These are phyloP conservation scores for Eubasilissa regina DNA, from an alignment of 1,140 invertebrate species.

Conservation along the genomic window DNA sequence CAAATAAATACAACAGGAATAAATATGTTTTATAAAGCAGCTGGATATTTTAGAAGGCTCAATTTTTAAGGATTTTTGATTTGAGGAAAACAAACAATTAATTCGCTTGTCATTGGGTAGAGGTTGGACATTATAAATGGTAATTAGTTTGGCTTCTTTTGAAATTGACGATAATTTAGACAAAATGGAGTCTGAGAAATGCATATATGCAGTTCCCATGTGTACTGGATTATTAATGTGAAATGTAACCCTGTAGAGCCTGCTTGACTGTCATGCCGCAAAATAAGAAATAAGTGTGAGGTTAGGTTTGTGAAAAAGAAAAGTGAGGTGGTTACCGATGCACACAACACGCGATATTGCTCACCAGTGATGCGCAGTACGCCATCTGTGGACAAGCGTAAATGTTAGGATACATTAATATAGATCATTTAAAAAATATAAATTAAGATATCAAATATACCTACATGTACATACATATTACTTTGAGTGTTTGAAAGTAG, in stretches of 20 bases:
- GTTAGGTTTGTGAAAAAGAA: slow-evolving; percentile 69
- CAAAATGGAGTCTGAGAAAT: slow-evolving; percentile 42
- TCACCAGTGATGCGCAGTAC: slow-evolving; percentile 91
- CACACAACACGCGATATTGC: slow-evolving; percentile 93
- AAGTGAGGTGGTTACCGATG: slow-evolving; percentile 85
- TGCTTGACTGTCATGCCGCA: slow-evolving; percentile 51
- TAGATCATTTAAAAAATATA: too few relatives aligned
- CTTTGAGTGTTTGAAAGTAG: too few relatives aligned
- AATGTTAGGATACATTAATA: slow-evolving; percentile 30
- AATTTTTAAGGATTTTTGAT: too few relatives aligned
- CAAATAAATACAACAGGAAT: too few relatives aligned
- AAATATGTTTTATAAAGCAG: too few relatives aligned
- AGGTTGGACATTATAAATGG: too few relatives aligned
- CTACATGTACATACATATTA: not conserved
- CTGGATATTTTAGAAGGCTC: too few relatives aligned
- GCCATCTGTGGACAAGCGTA: slow-evolving; percentile 78
- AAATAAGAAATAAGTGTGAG: slow-evolving; percentile 60
- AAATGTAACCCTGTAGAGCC: slow-evolving; percentile 47
- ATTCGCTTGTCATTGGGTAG: too few relatives aligned
- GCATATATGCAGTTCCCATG: slow-evolving; percentile 54
- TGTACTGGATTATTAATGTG: slow-evolving; percentile 35
- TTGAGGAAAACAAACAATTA: too few relatives aligned
- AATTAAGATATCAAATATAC: too few relatives aligned
- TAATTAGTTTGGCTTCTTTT: too few relatives aligned
- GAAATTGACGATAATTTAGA: not conserved